A percentile compares a stretch with the other conserved stretches of the same genome.
Evolutionary conservation across 2,113 vertebrate species (phyloP).

Genomic region (Lepisosteus osseus): DNA sequence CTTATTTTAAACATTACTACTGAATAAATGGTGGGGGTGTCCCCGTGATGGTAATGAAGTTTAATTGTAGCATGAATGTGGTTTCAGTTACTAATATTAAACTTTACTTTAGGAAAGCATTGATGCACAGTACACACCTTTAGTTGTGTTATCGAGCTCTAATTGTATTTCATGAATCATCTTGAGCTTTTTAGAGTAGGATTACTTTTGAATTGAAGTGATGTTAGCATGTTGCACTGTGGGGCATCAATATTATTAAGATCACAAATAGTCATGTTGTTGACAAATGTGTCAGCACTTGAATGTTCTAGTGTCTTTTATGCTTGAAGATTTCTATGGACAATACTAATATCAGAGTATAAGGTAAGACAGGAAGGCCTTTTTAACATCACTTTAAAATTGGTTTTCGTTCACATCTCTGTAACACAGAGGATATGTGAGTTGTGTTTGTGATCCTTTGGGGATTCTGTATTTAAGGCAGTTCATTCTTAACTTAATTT

Average conservation of each 20-base stretch:
- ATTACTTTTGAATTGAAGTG: background rate
- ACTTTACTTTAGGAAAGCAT: conserved; percentile 26
- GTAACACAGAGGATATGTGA: background rate
- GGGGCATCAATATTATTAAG: background rate
- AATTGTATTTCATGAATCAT: background rate
- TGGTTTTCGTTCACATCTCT: background rate
- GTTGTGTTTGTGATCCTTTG: too few species aligned
- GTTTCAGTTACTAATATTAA: conserved; percentile 55
- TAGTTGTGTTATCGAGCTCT: background rate
- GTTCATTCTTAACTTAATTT: too few species aligned
- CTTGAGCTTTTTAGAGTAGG: background rate
- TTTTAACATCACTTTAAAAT: background rate
- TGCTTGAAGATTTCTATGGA: too few species aligned
- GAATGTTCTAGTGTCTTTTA: too few species aligned
- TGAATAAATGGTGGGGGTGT: conserved; percentile 67
- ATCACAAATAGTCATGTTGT: background rate
- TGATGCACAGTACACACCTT: background rate
- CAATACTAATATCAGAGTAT: too few species aligned
- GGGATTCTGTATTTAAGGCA: too few species aligned
- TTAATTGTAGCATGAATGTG: conserved; percentile 52
- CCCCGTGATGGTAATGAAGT: conserved; percentile 53
- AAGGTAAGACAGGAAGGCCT: background rate
- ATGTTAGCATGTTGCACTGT: background rate
- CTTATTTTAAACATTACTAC: conserved; percentile 78
- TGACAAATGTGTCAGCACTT: background rate